These are phyloP conservation scores for Tipula lateralis DNA, from an alignment of 2,888 invertebrate species.

Conservation along the genomic window DNA sequence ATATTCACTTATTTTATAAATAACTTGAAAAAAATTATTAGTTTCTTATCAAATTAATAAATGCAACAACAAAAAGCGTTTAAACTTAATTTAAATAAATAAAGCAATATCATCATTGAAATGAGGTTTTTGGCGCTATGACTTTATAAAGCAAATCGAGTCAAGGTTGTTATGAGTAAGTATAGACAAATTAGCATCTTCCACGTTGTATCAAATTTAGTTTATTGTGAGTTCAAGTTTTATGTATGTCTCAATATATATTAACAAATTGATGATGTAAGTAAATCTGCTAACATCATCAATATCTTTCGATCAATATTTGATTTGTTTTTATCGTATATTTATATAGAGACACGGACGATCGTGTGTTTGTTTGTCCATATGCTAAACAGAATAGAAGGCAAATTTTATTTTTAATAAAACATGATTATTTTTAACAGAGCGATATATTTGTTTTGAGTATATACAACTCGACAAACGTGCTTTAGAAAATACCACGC, in stretches of 20 bases:
- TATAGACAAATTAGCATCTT: neutral
- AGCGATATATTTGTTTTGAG: neutral
- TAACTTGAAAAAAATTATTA: neutral
- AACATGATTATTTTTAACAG: neutral
- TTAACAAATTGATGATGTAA: neutral
- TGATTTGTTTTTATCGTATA: neutral
- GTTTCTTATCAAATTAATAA: constrained; percentile 11
- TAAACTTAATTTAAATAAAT: constrained; percentile 3
- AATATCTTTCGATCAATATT: neutral
- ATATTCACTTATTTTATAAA: neutral
- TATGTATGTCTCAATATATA: too few species aligned
- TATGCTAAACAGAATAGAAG: neutral
- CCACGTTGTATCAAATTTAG: neutral
- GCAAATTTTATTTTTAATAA: neutral
- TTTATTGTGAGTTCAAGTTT: neutral
- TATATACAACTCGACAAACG: neutral
- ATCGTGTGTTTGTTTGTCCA: neutral
- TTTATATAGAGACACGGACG: neutral
- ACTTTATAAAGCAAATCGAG: neutral
- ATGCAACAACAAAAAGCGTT: neutral
- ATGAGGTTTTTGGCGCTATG: neutral
- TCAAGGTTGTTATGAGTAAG: neutral
- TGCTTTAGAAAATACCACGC: neutral
- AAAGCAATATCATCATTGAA: neutral
- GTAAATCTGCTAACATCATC: too few species aligned